phyloP scores from a whole-genome alignment of 2,888 invertebrate genomes.

The Ceraclea dissimilis region DNA sequence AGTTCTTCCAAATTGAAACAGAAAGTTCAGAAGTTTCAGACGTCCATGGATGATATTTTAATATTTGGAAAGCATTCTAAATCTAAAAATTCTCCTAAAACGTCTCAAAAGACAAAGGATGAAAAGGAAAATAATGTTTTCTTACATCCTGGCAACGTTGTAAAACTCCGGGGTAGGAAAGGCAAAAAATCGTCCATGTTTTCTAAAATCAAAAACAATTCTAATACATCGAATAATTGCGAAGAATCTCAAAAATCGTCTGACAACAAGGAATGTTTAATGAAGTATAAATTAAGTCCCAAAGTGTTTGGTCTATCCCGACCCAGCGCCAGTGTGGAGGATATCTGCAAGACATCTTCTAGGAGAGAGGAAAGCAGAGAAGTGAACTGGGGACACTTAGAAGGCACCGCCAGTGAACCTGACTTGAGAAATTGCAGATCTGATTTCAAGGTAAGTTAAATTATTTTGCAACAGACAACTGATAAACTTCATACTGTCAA shows the following conservation, averaged over 20 bases:
- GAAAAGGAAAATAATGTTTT: slow-evolving; percentile 40
- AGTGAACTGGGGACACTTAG: slow-evolving; percentile 32
- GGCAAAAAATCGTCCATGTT: slow-evolving; percentile 24
- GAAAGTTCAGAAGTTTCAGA: slow-evolving; percentile 35
- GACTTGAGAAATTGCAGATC: slow-evolving; percentile 45
- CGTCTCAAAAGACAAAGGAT: slow-evolving; percentile 28
- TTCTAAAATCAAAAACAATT: slow-evolving; percentile 34
- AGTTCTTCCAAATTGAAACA: slow-evolving; percentile 21
- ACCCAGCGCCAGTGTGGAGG: slow-evolving; percentile 33
- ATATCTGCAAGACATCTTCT: slow-evolving; percentile 32
- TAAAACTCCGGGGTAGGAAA: slow-evolving; percentile 22
- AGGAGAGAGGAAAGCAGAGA: slow-evolving; percentile 29
- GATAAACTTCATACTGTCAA: background rate
- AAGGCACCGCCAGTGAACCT: slow-evolving; percentile 58
- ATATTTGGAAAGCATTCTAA: slow-evolving; percentile 35
- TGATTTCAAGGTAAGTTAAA: slow-evolving; percentile 22
- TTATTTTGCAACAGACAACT: too few species aligned
- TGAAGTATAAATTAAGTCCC: slow-evolving; percentile 53
- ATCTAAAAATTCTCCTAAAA: slow-evolving; percentile 11
- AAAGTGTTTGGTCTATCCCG: slow-evolving; percentile 53
- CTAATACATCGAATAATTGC: slow-evolving; percentile 17
- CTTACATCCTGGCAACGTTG: slow-evolving; percentile 39
- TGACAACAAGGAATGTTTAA: slow-evolving; percentile 29
- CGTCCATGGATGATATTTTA: slow-evolving; percentile 54
- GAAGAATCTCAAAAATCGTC: slow-evolving; percentile 13